phyloP scores from a whole-genome alignment of 2,113 vertebrate species.

The Tragelaphus scriptus region DNA sequence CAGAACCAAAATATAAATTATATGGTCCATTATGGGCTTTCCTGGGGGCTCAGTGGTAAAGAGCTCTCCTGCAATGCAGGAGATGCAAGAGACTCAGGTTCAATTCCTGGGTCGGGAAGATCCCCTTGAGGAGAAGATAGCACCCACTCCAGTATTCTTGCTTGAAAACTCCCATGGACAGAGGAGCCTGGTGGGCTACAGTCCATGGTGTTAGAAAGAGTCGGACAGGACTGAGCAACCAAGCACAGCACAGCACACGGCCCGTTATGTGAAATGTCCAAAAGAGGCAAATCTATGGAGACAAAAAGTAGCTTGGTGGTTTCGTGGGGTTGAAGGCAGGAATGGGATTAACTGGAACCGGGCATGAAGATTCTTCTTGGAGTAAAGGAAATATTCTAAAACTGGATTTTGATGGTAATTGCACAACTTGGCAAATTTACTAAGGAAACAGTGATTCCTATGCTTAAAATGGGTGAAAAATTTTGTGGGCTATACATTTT shows the following conservation, averaged over 20 bases:
- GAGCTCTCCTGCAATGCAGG: background rate
- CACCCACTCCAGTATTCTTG: background rate
- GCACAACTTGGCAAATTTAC: background rate
- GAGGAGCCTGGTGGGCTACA: background rate
- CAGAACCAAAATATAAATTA: background rate
- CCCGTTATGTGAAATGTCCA: background rate
- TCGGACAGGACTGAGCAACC: background rate
- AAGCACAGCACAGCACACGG: background rate
- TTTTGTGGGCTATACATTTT: background rate
- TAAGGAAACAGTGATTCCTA: background rate
- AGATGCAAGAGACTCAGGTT: background rate
- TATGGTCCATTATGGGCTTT: background rate
- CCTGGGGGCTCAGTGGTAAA: background rate
- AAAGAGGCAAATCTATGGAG: background rate
- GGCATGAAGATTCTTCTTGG: background rate
- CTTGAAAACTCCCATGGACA: background rate
- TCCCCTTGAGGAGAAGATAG: background rate
- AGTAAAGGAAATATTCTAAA: background rate
- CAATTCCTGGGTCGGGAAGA: background rate
- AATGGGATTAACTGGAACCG: background rate
- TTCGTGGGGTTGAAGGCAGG: background rate
- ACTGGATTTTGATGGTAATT: background rate
- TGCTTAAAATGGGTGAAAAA: background rate
- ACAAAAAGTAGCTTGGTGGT: background rate
- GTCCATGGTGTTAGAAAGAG: background rate